A percentile compares a stretch with the other conserved stretches of the same genome.
These are phyloP conservation scores for Lycocerus yunnanus DNA, from an alignment of 2,888 invertebrate species.

Conservation along the genomic window DNA sequence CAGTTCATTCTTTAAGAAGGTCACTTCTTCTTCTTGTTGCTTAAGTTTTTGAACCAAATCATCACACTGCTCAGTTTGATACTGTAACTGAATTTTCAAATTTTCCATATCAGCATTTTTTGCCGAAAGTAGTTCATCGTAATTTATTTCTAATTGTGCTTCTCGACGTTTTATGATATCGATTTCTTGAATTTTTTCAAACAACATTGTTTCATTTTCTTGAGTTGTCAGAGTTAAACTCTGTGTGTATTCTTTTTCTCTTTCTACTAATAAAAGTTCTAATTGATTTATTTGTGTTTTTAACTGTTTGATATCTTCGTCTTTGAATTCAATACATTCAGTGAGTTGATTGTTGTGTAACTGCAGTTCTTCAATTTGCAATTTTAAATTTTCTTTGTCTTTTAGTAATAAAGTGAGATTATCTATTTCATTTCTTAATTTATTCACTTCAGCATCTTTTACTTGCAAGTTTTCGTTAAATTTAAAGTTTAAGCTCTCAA, in stretches of 20 bases:
- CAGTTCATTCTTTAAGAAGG: constrained; percentile 58
- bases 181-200: constrained; percentile 37
- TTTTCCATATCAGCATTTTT: constrained; percentile 46
- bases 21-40: constrained; percentile 37
- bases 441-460: constrained; percentile 7
- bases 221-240: constrained; percentile 32
- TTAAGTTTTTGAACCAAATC: constrained; percentile 12
- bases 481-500: constrained; percentile 35
- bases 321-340: constrained; percentile 33
- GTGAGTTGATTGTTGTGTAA: not conserved
- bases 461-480: constrained; percentile 16
- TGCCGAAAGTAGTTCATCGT: constrained; percentile 42
- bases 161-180: constrained; percentile 37
- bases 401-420: constrained; percentile 31
- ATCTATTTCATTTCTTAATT: constrained; percentile 20
- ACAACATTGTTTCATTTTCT: constrained; percentile 33
- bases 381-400: constrained; percentile 33
- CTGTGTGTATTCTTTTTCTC: constrained; percentile 38
- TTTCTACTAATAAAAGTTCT: constrained; percentile 36
- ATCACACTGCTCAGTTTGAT: constrained; percentile 25
- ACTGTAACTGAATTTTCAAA: constrained; percentile 40
- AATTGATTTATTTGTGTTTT: constrained; percentile 32
- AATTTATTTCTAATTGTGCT: constrained; percentile 32
- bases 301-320: constrained; percentile 35
- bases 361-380: not conserved